Base-by-base conservation (phyloP, 2,888 invertebrate species). In the Scaptomyza parva region DNA sequence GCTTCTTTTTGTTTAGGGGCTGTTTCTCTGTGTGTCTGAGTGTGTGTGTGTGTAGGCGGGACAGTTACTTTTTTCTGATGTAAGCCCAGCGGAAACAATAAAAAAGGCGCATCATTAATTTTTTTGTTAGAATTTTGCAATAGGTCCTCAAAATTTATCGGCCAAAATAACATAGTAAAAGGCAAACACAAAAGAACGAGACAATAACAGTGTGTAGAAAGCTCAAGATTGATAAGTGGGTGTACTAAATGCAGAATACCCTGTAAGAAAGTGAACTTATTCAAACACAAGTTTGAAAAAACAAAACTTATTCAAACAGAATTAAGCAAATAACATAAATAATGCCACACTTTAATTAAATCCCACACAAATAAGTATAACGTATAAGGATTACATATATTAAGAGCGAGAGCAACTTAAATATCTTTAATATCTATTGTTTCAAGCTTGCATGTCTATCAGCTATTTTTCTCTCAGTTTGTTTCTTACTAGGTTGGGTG, bases 31-130 rank as follows among this genome's bases (percentile, higher is more conserved):
- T 7, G 26, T 26, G 26, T 26, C 5, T 26, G 26, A 0, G 14
- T 35, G 14, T 35, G 17, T 17, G 37, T 20, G 41, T 26, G 14
- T 18, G 28, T 5, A 18, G 26, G 37, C 37, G 17, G 14, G 33
- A 40, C n/a, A n/a, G 61, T 14, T 18, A 17, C n/a, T 41, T 41
- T 18, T 33, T 22, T 20, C 35, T 30, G 54, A 18, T 35, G 33
- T 20, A 17, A 30, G 20, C 33, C 44, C 20, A 43, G 40, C 47
- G 63, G 62, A 74, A 69, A 74, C 75, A 72, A 70, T 62, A 68
- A 77, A 76, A 69, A 66, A 72, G 66, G 70, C 77, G 80, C 86
- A 82, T 86, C 86, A 82, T 86, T 86, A 82, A 82, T 82, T 86
- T 37, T 79, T 74, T 82, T n/a, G 60, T 12, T 58, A 61, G 53